Base-by-base conservation (phyloP, 1,140 invertebrate genomes). In the Macrostomum lignano region DNA sequence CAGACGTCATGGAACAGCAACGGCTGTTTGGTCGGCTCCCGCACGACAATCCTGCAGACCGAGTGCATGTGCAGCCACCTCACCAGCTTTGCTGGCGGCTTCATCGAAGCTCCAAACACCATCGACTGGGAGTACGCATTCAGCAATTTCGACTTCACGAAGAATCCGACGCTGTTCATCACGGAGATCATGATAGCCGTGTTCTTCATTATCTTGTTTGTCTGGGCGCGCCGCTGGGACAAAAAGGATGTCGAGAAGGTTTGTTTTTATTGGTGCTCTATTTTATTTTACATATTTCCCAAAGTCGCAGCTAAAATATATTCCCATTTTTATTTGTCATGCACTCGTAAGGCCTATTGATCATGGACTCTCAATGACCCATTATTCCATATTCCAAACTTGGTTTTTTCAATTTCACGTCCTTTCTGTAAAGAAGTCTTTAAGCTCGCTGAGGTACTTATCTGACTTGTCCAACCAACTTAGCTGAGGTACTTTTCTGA, bases 111-210 rank as follows among this genome's bases (percentile, higher is more conserved):
- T 7, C 57, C 57, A 1, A 59, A 58, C 36, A 44, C 45, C 10
- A 52, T 61, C 6, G 52, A 60, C 44, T 60, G 51, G 42, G 42
- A 47, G 34, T 55, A 50, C 35, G 45, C 58, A 3, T 53, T 59
- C 14, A 40, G 44, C 15, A 53, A 59, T 39, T 53, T 57, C n/a
- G 58, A 60, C 23, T 65, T 65, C 42, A 43, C 47, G 4, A 60
- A 62, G 42, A 66, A 66, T 44, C 49, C 62, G 3, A 64, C 63
- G 1, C 52, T 66, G 25, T 66, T 65, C 40, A 45, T 60, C 31
- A 62, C 60, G 0, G 49, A 61, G 25, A 63, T 65, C 17, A 42
- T 64, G 3, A 57, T 63, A 3, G 33, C 47, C 11, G 35, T 48
- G 6, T 35, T 64, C 7, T 65, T 62, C 37, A 38, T 63, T n/a